Conservation (phyloP, 2,888 invertebrate genomes). For the Ichneumoninae sp. region DNA sequence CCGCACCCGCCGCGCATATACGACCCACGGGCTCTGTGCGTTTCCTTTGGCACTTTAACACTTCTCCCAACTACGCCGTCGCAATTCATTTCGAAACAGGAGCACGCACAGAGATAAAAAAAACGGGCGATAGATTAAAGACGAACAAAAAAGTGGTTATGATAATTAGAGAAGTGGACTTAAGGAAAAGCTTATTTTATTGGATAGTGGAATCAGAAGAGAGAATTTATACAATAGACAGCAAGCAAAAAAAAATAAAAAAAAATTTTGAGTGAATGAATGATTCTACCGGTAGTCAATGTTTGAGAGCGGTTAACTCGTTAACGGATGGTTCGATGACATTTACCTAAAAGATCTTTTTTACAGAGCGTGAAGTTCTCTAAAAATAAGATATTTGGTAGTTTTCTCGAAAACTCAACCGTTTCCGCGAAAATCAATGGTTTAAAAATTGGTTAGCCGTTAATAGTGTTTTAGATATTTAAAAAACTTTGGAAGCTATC, state of each 20-base stretch:
- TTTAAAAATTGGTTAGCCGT: neutral
- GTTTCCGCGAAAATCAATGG: neutral
- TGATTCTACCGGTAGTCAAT: neutral
- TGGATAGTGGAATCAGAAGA: neutral
- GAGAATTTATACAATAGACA: neutral
- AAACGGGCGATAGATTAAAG: neutral
- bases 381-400: neutral
- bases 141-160: slow-evolving; percentile 4
- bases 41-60: slow-evolving; percentile 67
- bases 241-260: neutral
- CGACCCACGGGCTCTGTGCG: slow-evolving; percentile 51
- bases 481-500: neutral
- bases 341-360: neutral
- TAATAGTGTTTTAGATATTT: neutral
- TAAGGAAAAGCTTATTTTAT: neutral
- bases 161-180: neutral
- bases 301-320: neutral
- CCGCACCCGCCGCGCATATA: slow-evolving; percentile 28
- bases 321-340: neutral
- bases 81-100: slow-evolving; percentile 53
- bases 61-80: slow-evolving; percentile 63
- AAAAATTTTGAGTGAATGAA: neutral
- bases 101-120: slow-evolving; percentile 22
- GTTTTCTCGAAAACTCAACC: neutral
- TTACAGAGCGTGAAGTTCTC: neutral